These are phyloP conservation scores for Protosalanx chinensis DNA, from an alignment of 2,797 vertebrate species.

Conservation along the genomic window DNA sequence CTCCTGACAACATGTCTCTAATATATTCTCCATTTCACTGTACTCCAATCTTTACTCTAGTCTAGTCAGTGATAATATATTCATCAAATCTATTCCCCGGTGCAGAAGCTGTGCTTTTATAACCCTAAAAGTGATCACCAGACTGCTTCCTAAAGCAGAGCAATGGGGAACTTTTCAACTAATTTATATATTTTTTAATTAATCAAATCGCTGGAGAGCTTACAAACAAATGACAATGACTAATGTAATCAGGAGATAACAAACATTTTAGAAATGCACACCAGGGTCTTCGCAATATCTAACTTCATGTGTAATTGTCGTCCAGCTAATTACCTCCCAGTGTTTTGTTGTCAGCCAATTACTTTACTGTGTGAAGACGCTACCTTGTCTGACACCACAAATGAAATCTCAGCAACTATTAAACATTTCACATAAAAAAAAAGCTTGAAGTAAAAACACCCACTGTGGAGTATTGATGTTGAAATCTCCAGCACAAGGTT, in stretches of 20 bases:
- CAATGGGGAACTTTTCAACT: conserved; percentile 33
- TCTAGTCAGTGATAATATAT: conserved; percentile 46
- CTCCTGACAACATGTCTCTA: too few relatives aligned
- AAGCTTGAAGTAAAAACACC: too few relatives aligned
- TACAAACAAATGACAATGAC: conserved; percentile 57
- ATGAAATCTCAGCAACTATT: too few relatives aligned
- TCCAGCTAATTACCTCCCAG: conserved; percentile 8
- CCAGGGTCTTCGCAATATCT: conserved; percentile 31
- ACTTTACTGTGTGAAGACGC: conserved; percentile 16
- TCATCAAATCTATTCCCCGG: conserved; percentile 54
- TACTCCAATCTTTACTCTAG: conserved; percentile 11
- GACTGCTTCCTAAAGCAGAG: conserved; percentile 61
- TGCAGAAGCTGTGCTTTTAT: conserved; percentile 52
- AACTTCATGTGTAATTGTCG: conserved; percentile 24
- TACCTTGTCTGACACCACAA: too few relatives aligned
- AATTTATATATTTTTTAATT: conserved; percentile 53
- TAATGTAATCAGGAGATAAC: conserved; percentile 38
- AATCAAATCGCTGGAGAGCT: conserved; percentile 47
- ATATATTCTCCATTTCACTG: background rate
- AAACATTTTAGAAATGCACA: conserved; percentile 25
- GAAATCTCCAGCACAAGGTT: too few relatives aligned
- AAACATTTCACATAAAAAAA: too few relatives aligned
- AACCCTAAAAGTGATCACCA: conserved; percentile 65
- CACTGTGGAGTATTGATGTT: too few relatives aligned
- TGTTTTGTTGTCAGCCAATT: conserved; percentile 12